phyloP scores from a whole-genome alignment of 2,888 invertebrate genomes.

The Vesta saturnalis region DNA sequence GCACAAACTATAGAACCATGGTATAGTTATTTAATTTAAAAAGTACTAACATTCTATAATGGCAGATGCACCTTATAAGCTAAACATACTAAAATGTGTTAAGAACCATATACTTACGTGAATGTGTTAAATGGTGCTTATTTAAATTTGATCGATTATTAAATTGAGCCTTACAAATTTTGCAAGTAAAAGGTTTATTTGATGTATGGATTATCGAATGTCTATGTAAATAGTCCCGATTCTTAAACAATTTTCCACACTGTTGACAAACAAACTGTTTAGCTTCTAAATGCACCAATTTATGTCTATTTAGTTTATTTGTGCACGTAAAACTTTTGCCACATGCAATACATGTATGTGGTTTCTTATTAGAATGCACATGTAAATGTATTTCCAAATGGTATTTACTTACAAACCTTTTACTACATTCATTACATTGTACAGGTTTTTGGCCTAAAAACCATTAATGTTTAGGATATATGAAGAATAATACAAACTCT shows the following conservation, averaged over 20 bases:
- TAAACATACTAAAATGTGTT: background rate
- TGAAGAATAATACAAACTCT: constrained; percentile 27
- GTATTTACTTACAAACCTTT: constrained; percentile 75
- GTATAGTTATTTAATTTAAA: background rate
- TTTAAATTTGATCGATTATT: constrained; percentile 73
- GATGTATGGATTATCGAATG: constrained; percentile 72
- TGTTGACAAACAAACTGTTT: constrained; percentile 67
- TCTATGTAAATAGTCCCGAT: constrained; percentile 67
- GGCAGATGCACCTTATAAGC: background rate
- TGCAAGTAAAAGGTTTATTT: constrained; percentile 70
- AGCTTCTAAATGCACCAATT: constrained; percentile 68
- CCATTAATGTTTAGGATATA: constrained; percentile 9
- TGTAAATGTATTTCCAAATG: constrained; percentile 79
- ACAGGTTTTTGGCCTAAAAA: constrained; percentile 62
- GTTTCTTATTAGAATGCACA: constrained; percentile 71
- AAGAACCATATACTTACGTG: constrained; percentile 56
- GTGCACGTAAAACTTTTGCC: constrained; percentile 74
- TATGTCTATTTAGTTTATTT: constrained; percentile 77
- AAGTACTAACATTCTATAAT: too few species aligned
- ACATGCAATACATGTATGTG: constrained; percentile 71
- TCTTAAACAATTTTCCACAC: constrained; percentile 72
- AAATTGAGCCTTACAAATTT: constrained; percentile 68
- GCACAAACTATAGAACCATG: too few species aligned
- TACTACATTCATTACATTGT: constrained; percentile 64
- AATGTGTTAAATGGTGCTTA: constrained; percentile 72